Percentiles rank a stretch among this genome's conserved stretches.
Evolutionary conservation across 2,888 invertebrate genomes (phyloP).

Genomic region (Orchesellides sinensis): DNA sequence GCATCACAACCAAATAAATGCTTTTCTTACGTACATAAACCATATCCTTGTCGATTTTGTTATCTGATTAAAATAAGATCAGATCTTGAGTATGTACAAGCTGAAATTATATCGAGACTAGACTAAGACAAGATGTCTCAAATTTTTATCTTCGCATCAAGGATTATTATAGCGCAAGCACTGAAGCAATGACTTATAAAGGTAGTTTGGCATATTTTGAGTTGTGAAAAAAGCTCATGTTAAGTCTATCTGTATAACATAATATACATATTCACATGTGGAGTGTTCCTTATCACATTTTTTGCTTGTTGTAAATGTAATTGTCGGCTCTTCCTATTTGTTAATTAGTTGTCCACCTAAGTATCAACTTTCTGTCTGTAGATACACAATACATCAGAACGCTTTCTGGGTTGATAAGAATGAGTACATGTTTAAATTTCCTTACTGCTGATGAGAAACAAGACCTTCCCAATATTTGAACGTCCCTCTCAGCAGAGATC

Average conservation of each 20-base stretch:
- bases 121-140: neutral
- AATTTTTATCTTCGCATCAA: conserved; percentile 1
- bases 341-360: conserved; percentile 51
- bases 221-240: neutral
- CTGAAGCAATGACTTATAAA: neutral
- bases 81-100: too few species aligned
- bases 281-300: conserved; percentile 23
- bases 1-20: too few species aligned
- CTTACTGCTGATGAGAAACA: too few species aligned
- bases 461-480: too few species aligned
- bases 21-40: neutral
- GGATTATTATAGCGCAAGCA: too few species aligned
- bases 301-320: conserved; percentile 33
- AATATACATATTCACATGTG: neutral
- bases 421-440: too few species aligned
- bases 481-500: too few species aligned
- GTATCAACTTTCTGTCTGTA: too few species aligned
- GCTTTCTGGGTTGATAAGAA: too few species aligned
- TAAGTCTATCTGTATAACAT: neutral
- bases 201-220: neutral
- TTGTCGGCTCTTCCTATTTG: conserved; percentile 47
- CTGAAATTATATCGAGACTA: neutral
- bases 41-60: neutral
- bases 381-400: too few species aligned
- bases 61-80: conserved; percentile 3